These are phyloP conservation scores for Halcyon smyrnensis DNA, from an alignment of 2,797 vertebrate species.

Conservation along the genomic window DNA sequence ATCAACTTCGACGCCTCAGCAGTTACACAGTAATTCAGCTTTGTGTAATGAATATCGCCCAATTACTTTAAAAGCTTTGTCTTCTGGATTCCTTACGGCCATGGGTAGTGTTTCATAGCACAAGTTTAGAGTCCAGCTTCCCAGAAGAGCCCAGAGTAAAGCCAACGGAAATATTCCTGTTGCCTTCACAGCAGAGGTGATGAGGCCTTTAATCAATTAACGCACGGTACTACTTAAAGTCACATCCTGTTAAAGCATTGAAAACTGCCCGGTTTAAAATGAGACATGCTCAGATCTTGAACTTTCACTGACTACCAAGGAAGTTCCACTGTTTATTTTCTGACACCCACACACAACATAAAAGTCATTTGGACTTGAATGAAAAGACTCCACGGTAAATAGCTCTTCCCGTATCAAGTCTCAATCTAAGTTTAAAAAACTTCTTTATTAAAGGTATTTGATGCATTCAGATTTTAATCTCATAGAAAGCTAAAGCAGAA, in stretches of 20 bases:
- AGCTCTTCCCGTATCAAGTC: neutral
- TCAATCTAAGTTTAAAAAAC: neutral
- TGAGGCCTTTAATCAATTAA: neutral
- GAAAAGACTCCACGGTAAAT: neutral
- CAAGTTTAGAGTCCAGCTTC: neutral
- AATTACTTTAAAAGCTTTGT: constrained; percentile 44
- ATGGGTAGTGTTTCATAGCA: neutral
- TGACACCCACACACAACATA: neutral
- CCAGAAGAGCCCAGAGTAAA: neutral
- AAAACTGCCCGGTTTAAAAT: neutral
- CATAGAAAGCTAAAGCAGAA: neutral
- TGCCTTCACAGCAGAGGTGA: neutral
- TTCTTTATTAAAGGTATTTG: neutral
- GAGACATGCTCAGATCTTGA: neutral
- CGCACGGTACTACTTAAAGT: neutral
- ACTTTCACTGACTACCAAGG: neutral
- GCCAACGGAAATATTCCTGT: neutral
- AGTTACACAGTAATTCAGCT: neutral
- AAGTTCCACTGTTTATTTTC: neutral
- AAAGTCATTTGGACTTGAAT: neutral
- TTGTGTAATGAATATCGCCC: neutral
- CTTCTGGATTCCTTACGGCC: constrained; percentile 14
- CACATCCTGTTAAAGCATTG: neutral
- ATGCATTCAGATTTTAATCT: neutral
- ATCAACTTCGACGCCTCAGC: neutral